Percentiles rank a stretch among this genome's conserved stretches.
Conservation (phyloP, 2,113 vertebrate species). For the Toxotes jaculatrix region DNA sequence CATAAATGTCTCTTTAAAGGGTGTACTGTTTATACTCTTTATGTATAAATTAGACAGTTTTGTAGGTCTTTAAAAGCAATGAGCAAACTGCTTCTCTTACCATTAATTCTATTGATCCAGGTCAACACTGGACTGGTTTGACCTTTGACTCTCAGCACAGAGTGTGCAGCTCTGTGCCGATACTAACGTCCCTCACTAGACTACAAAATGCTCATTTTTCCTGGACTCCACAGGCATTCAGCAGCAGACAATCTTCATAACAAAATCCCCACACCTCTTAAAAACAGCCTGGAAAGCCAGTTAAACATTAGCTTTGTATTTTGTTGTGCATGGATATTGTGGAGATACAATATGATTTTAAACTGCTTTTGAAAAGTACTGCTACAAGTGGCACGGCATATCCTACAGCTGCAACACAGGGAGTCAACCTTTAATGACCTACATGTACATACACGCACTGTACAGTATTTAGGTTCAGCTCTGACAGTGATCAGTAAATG, state of each 20-base stretch:
- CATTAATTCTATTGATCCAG: not conserved
- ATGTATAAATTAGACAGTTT: constrained; percentile 18
- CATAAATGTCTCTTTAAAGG: constrained; percentile 7
- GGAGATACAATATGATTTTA: not conserved
- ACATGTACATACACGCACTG: not conserved
- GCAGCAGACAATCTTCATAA: constrained; percentile 20
- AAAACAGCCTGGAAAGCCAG: not conserved
- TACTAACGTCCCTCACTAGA: not conserved
- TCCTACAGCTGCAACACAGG: constrained; percentile 2
- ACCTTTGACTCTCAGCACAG: not conserved
- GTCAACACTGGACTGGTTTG: not conserved
- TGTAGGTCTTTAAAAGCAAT: constrained; percentile 1
- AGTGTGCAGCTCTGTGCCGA: not conserved
- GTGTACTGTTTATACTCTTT: not conserved
- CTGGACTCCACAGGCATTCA: constrained; percentile 15
- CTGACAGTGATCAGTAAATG: not conserved
- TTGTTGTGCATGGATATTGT: constrained; percentile 16
- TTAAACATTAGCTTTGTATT: constrained; percentile 3
- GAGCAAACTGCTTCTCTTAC: not conserved
- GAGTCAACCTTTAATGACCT: not conserved
- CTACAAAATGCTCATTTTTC: not conserved
- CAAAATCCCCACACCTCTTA: not conserved
- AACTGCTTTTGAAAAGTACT: constrained; percentile 3
- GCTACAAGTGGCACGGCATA: not conserved
- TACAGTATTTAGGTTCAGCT: not conserved